Percentiles rank a stretch among this genome's conserved stretches.
phyloP scores from a whole-genome alignment of 2,113 vertebrate genomes.

The Rhinolophus ferrumequinum region DNA sequence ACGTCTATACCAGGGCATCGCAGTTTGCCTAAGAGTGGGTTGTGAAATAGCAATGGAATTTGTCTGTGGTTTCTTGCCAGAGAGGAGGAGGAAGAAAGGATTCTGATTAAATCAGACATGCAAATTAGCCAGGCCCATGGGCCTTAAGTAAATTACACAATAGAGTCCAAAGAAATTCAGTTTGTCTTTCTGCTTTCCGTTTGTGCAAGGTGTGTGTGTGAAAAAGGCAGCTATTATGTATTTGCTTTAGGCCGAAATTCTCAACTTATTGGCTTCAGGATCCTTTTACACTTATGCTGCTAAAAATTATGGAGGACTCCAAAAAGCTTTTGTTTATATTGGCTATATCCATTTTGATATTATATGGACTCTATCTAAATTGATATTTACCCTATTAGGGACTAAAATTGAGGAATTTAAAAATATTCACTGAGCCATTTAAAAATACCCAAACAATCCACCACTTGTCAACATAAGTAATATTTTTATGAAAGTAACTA shows the following conservation, averaged over 20 bases:
- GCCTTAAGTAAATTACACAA: constrained; percentile 62
- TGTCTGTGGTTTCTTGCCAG: constrained; percentile 71
- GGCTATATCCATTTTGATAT: neutral
- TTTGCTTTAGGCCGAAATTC: constrained; percentile 48
- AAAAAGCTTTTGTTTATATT: constrained; percentile 14
- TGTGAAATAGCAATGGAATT: constrained; percentile 74
- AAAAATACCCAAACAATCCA: neutral
- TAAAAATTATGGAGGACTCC: neutral
- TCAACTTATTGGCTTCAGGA: neutral
- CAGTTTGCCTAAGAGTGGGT: constrained; percentile 48
- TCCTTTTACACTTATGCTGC: neutral
- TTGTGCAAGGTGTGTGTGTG: constrained; percentile 17
- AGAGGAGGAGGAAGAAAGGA: constrained; percentile 71
- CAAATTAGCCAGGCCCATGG: constrained; percentile 74
- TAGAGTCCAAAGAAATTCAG: constrained; percentile 57
- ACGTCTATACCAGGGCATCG: neutral
- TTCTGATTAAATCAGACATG: constrained; percentile 74
- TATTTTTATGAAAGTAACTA: constrained; percentile 8
- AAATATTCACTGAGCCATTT: neutral
- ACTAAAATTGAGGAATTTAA: neutral
- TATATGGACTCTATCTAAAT: neutral
- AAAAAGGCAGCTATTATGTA: neutral
- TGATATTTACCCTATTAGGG: neutral
- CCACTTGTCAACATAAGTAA: neutral
- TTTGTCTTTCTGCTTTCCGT: constrained; percentile 49